phyloP scores from a whole-genome alignment of 2,797 vertebrate genomes.

The Ciconia nigra region DNA sequence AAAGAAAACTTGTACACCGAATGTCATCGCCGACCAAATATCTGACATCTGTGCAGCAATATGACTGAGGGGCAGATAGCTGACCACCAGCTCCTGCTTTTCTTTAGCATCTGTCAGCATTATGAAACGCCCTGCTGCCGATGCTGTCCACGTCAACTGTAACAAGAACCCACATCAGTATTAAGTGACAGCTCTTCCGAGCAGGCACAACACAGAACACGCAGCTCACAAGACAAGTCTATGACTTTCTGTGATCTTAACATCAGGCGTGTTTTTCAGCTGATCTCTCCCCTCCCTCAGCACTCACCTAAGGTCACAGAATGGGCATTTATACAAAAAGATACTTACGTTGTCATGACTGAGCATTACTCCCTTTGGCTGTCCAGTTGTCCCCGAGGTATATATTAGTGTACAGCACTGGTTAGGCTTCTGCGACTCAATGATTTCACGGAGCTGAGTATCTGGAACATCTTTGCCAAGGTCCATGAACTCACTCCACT shows the following conservation, averaged over 20 bases:
- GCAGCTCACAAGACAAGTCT: background rate
- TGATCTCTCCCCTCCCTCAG: background rate
- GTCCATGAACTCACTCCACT: conserved; percentile 92
- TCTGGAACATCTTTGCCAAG: conserved; percentile 78
- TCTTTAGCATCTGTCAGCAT: conserved; percentile 15
- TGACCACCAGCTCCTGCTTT: conserved; percentile 84
- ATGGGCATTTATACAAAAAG: too few species aligned
- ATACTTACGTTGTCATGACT: conserved; percentile 93
- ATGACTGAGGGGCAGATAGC: conserved; percentile 96
- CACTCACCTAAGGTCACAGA: background rate
- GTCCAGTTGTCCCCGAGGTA: conserved; percentile 90
- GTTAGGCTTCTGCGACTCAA: conserved; percentile 85
- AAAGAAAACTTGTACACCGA: conserved; percentile 82
- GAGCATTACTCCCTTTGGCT: conserved; percentile 94
- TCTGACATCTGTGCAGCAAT: conserved; percentile 91
- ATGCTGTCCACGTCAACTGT: conserved; percentile 89
- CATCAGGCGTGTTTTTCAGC: background rate
- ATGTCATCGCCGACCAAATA: conserved; percentile 84
- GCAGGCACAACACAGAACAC: background rate
- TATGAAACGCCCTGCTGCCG: conserved; percentile 42
- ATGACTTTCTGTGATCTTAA: rapidly evolving
- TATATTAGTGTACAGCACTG: conserved; percentile 93
- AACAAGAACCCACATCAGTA: background rate
- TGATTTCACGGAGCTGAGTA: conserved; percentile 71
- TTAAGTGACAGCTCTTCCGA: background rate